Base-by-base conservation (phyloP, 2,797 vertebrate genomes). In the Perodicticus potto region DNA sequence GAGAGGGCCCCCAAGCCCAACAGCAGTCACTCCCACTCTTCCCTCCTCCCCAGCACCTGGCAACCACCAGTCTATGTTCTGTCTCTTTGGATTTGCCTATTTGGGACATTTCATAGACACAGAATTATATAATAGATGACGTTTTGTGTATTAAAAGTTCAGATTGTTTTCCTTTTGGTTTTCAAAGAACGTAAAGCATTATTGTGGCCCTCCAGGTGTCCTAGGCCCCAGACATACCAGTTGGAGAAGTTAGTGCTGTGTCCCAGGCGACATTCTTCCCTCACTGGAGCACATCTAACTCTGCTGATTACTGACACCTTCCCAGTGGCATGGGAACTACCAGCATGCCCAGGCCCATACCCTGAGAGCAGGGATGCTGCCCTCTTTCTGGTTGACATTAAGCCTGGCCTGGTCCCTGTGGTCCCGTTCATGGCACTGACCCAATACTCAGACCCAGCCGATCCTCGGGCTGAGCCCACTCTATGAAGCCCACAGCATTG, bases 401-500 rank as follows among this genome's bases (percentile, higher is more conserved):
- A 89, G 80, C 25, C 81, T 45, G 32, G n/a, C 53, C 77, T 89
- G 61, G 14, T 85, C 82, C 80, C 91, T 45, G 3, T 16, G 10
- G 82, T 67, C 61, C 65, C 34, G 19, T 32, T 76, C 67, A 40
- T 81, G 86, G 86, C 81, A 0, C 65, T 49, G 14, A 78, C 83
- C 80, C 94, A 97, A 83, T 69, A 78, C 32, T 87, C 37, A 82
- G 77, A 89, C 40, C 59, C 84, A 93, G 93, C 32, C 83, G 1
- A 13, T 78, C 76, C 93, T 78, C 14, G 43, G 6, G 29, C 59
- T 53, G 25, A 43, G 93, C 87, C 89, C 96, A 91, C 96, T 90
- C 96, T 95, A 81, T 5, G 40, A 92, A 92, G 14, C 76, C 72
- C 1, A 3, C 20, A n/a, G 80, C 94, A 97, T 96, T 89, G 76